These are phyloP conservation scores for Chanos chanos DNA, from an alignment of 2,797 vertebrate species.

Conservation along the genomic window DNA sequence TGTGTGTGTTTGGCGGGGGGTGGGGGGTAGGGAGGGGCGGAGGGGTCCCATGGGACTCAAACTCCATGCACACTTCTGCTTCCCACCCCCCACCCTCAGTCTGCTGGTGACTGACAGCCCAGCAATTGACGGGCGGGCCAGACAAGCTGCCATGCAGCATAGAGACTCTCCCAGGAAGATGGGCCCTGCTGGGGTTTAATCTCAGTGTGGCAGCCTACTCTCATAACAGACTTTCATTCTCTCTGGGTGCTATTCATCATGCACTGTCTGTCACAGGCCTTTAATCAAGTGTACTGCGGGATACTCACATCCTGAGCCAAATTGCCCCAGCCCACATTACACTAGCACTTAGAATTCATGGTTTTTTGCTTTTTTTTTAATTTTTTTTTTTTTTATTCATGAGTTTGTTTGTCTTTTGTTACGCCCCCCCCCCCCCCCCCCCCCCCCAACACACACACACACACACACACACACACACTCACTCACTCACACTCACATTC, in stretches of 20 bases:
- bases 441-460: no score
- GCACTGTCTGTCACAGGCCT: constrained; percentile 40
- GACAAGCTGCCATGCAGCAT: constrained; percentile 39
- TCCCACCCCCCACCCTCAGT: constrained; percentile 10
- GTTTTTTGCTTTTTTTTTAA: no score
- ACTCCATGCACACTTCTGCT: constrained; percentile 25
- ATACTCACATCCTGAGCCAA: constrained; percentile 42
- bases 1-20: no score
- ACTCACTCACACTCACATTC: no score
- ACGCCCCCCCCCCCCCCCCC: constrained; percentile 23
- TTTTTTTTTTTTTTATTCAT: constrained; percentile 43
- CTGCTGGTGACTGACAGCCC: constrained; percentile 44
- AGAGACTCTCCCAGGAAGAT: constrained; percentile 41
- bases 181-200: constrained; percentile 48
- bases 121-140: constrained; percentile 43
- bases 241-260: constrained; percentile 48
- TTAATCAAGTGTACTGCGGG: constrained; percentile 48
- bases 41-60: constrained; percentile 38
- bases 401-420: constrained; percentile 48
- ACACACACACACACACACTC: no score
- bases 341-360: constrained; percentile 38
- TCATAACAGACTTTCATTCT: constrained; percentile 51
- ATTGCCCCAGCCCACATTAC: constrained; percentile 38
- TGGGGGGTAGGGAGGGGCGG: no score
- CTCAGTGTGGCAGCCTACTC: constrained; percentile 42